Conservation (phyloP, 2,888 invertebrate species). For the Morpho helenor region DNA sequence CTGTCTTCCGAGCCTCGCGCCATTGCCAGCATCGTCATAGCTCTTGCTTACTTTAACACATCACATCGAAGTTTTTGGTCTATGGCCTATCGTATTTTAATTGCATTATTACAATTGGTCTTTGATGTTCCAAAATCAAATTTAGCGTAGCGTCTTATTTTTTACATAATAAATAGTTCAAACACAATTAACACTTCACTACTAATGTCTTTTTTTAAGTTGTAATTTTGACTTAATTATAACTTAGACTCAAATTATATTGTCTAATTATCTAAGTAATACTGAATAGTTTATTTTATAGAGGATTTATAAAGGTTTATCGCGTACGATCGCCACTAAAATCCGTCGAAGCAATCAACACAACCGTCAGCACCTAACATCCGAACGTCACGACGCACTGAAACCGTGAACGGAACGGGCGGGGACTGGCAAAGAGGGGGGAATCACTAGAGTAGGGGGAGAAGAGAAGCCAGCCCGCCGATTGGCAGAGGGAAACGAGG, state of each 20-base stretch:
- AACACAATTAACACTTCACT: conserved; percentile 23
- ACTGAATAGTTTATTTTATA: neutral
- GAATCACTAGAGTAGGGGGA: conserved; percentile 39
- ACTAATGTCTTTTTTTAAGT: conserved; percentile 6
- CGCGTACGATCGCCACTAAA: conserved; percentile 38
- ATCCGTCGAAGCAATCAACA: conserved; percentile 37
- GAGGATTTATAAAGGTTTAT: neutral
- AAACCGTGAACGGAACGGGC: conserved; percentile 50
- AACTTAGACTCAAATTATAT: too few relatives aligned
- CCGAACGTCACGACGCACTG: conserved; percentile 46
- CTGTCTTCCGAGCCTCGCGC: conserved; percentile 69
- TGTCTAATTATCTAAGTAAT: too few relatives aligned
- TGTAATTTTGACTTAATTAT: neutral
- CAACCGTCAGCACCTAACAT: conserved; percentile 48
- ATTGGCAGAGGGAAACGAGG: conserved; percentile 70
- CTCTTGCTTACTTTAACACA: conserved; percentile 32
- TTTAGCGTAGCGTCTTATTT: neutral
- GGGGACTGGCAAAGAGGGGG: conserved; percentile 44
- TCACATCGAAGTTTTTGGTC: conserved; percentile 19
- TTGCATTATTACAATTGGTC: conserved; percentile 1
- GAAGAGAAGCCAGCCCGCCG: conserved; percentile 36
- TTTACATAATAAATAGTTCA: neutral
- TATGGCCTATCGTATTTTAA: neutral
- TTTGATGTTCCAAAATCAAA: too few relatives aligned
- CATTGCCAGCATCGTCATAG: conserved; percentile 78